A percentile compares a stretch with the other conserved stretches of the same genome.
Evolutionary conservation across 2,113 vertebrate species (phyloP).

Genomic region (Athene cunicularia): DNA sequence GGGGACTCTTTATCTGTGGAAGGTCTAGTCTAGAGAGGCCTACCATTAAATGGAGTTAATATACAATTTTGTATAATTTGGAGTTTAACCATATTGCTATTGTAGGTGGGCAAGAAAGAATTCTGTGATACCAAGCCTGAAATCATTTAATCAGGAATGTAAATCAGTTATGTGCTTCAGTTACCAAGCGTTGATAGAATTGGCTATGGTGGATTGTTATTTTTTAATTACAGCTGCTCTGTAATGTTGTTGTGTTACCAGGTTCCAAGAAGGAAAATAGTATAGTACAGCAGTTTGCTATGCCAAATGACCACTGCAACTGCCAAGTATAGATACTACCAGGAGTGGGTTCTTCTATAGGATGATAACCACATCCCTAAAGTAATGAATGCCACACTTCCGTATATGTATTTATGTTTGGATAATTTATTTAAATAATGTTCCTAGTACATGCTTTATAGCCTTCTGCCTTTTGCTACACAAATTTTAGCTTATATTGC

Average conservation of each 20-base stretch:
- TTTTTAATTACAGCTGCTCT: conserved; percentile 65
- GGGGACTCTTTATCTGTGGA: neutral
- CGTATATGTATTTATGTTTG: conserved; percentile 64
- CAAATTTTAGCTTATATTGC: conserved; percentile 79
- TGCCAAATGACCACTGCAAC: conserved; percentile 26
- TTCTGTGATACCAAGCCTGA: conserved; percentile 61
- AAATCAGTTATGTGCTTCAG: conserved; percentile 70
- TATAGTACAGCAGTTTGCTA: conserved; percentile 11
- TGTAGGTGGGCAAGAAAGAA: conserved; percentile 24
- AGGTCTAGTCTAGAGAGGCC: conserved; percentile 28
- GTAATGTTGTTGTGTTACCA: conserved; percentile 40
- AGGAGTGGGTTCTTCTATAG: neutral
- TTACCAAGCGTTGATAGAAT: conserved; percentile 65
- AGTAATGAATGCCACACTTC: conserved; percentile 56
- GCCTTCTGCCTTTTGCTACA: conserved; percentile 74
- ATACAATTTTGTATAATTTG: conserved; percentile 42
- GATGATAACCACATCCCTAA: neutral
- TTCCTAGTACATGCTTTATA: conserved; percentile 73
- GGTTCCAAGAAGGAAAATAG: conserved; percentile 45
- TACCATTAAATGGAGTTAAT: conserved; percentile 47
- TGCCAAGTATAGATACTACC: conserved; percentile 31
- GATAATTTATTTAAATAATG: conserved; percentile 79
- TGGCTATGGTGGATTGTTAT: conserved; percentile 39
- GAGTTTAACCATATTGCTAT: conserved; percentile 14
- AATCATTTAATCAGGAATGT: conserved; percentile 71